Conservation (phyloP, 2,797 vertebrate genomes). For the Strix occidentalis region DNA sequence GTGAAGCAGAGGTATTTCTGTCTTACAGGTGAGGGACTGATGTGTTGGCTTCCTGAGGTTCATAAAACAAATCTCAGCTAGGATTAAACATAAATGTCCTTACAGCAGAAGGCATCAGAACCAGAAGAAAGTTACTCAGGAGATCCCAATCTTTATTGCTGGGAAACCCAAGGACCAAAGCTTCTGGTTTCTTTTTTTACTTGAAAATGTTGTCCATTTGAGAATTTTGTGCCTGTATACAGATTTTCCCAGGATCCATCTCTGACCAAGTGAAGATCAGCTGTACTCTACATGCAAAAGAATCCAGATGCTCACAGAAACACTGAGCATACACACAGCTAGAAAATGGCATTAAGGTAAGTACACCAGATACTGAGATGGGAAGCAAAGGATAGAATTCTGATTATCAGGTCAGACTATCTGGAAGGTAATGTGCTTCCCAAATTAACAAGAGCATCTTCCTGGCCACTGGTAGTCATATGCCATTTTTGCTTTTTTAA, state of each 20-base stretch:
- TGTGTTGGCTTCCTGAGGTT: not conserved
- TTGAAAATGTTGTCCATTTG: not conserved
- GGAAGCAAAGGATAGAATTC: not conserved
- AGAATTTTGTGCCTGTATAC: not conserved
- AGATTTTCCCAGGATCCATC: not conserved
- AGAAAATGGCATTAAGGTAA: not conserved
- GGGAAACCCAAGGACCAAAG: not conserved
- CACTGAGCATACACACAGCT: rapidly evolving
- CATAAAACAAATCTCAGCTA: not conserved
- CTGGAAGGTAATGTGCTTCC: not conserved
- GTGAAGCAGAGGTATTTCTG: not conserved
- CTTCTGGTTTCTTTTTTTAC: not conserved
- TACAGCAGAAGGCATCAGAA: not conserved
- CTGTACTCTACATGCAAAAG: not conserved
- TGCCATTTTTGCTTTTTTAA: not conserved
- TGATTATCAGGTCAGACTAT: not conserved
- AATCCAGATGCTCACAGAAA: not conserved
- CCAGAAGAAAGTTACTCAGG: not conserved
- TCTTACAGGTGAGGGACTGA: not conserved
- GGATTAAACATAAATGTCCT: not conserved
- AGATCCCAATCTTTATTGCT: not conserved
- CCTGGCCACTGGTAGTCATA: not conserved
- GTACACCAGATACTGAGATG: not conserved
- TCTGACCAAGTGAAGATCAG: not conserved
- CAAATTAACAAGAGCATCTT: not conserved